A percentile compares a stretch with the other conserved stretches of the same genome.
Evolutionary conservation across 2,113 vertebrate species (phyloP).

Genomic region (Prolemur simus): DNA sequence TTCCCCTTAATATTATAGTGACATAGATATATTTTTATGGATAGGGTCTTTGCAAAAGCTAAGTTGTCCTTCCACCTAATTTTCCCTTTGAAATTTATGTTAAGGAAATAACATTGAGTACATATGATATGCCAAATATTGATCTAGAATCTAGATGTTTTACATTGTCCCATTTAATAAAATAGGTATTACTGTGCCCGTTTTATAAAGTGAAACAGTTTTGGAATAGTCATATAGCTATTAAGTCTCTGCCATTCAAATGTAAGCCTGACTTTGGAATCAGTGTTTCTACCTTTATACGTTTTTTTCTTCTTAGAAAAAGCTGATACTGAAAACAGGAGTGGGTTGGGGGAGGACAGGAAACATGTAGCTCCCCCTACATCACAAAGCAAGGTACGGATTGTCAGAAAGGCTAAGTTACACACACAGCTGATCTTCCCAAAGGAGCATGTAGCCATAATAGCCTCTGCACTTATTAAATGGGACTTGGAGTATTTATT

Average conservation of each 20-base stretch:
- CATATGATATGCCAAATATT: neutral
- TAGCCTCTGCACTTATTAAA: neutral
- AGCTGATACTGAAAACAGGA: neutral
- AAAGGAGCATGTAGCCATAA: neutral
- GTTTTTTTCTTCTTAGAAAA: conserved; percentile 31
- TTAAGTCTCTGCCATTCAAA: neutral
- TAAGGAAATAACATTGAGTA: neutral
- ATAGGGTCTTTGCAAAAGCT: neutral
- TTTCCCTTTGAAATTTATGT: conserved; percentile 15
- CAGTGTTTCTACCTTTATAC: neutral
- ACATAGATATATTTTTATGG: neutral
- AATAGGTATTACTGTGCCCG: neutral
- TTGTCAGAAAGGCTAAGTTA: neutral
- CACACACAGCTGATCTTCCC: neutral
- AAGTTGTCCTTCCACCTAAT: neutral
- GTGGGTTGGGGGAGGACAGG: neutral
- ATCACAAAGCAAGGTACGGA: neutral
- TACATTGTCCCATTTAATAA: neutral
- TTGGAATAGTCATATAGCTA: neutral
- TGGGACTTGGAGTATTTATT: neutral
- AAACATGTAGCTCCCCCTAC: neutral
- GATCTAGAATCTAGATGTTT: neutral
- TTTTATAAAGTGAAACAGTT: conserved; percentile 15
- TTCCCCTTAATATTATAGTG: neutral
- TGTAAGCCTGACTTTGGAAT: conserved; percentile 14